A percentile compares a stretch with the other conserved stretches of the same genome.
phyloP scores from a whole-genome alignment of 2,888 invertebrate genomes.

The Metallyticus violacea region DNA sequence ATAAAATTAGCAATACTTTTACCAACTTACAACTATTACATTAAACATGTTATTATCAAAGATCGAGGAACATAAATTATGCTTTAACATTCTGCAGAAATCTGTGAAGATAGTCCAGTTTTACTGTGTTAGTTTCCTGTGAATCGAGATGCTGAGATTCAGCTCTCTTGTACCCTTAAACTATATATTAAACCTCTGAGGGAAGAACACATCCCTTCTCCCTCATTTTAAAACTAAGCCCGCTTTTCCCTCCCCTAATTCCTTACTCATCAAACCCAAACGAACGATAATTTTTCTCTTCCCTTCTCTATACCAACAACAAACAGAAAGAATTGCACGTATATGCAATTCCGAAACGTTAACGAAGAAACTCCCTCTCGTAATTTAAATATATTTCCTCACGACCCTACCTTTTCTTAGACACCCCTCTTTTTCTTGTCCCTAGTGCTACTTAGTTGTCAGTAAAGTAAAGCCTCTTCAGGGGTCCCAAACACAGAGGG shows the following conservation, averaged over 20 bases:
- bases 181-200: slow-evolving; percentile 5
- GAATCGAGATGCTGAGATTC: no score
- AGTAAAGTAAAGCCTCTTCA: background rate
- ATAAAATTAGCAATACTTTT: no score
- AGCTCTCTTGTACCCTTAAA: background rate
- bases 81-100: no score
- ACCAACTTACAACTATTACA: no score
- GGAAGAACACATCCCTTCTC: background rate
- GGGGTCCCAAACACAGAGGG: background rate
- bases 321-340: background rate
- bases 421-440: background rate
- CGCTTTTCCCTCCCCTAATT: background rate
- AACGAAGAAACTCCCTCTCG: background rate
- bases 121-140: no score
- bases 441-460: background rate
- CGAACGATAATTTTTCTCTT: background rate
- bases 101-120: no score
- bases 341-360: background rate
- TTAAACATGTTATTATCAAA: no score
- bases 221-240: slow-evolving; percentile 11
- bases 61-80: no score
- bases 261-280: slow-evolving; percentile 18
- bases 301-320: background rate
- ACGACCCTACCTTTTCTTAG: background rate
- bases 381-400: background rate